Percentiles rank a stretch among this genome's conserved stretches.
Conservation (phyloP, 53 echinoderm and acorn worm species). For the Mesocentrotus franciscanus region DNA sequence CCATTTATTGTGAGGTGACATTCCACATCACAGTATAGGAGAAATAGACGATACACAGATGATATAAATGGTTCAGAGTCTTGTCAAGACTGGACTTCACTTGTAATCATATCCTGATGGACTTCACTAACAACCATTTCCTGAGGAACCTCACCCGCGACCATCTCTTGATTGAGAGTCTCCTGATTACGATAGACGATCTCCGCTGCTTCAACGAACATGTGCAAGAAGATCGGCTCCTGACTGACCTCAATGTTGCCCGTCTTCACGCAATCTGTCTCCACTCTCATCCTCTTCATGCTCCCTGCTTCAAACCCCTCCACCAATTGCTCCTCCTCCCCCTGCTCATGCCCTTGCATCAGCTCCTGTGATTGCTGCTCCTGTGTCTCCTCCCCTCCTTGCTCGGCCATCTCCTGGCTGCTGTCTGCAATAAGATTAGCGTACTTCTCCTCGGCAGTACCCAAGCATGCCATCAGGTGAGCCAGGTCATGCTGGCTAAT, state of each 20-base stretch:
- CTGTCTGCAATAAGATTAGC: background rate
- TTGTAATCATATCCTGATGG: background rate
- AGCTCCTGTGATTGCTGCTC: background rate
- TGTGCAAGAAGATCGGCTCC: constrained; percentile 38
- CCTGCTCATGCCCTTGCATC: background rate
- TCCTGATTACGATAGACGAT: background rate
- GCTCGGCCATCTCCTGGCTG: background rate
- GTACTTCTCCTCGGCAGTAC: constrained; percentile 25
- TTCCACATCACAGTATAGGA: no score
- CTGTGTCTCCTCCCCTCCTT: background rate
- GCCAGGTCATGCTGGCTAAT: background rate
- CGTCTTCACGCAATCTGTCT: background rate
- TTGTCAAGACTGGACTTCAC: background rate
- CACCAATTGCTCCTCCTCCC: background rate
- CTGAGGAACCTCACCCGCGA: background rate
- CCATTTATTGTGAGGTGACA: no score
- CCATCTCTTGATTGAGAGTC: background rate
- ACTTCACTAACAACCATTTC: background rate
- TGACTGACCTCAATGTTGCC: background rate
- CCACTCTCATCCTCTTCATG: background rate
- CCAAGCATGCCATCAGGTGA: constrained; percentile 4
- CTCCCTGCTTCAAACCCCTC: background rate
- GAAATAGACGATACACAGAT: no score
- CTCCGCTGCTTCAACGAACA: constrained; percentile 7
- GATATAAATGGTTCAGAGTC: background rate